Conservation (phyloP, 2,797 vertebrate genomes). For the Botia kubotai region DNA sequence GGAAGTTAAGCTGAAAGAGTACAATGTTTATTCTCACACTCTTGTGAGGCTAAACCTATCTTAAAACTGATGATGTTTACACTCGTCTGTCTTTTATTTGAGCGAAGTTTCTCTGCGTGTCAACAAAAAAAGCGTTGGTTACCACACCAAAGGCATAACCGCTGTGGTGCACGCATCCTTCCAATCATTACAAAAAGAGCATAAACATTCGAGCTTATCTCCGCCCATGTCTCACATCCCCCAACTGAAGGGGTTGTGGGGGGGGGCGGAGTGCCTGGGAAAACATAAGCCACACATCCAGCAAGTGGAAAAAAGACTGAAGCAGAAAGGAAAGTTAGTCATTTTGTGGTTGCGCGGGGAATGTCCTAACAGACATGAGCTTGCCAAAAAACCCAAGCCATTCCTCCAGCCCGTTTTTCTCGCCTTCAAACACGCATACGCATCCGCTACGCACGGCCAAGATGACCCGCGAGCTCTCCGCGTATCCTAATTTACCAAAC, state of each 20-base stretch:
- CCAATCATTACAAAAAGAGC: background rate
- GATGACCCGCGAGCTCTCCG: background rate
- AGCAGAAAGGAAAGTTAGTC: conserved; percentile 53
- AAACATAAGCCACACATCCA: conserved; percentile 48
- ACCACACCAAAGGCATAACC: conserved; percentile 4
- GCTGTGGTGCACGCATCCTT: background rate
- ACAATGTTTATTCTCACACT: background rate
- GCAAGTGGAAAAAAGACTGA: conserved; percentile 18
- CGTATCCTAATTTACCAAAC: conserved; percentile 12
- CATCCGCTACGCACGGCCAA: background rate
- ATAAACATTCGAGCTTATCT: background rate
- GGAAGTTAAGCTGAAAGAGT: background rate
- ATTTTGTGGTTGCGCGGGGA: conserved; percentile 46
- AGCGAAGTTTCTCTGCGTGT: background rate
- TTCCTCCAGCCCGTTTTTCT: conserved; percentile 19
- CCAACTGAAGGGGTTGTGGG: background rate
- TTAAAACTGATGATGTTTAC: background rate
- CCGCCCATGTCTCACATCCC: conserved; percentile 5
- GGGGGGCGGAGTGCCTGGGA: conserved; percentile 33
- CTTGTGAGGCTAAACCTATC: background rate
- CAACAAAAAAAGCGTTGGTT: background rate
- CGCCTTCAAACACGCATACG: conserved; percentile 36
- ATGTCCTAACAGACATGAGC: conserved; percentile 40
- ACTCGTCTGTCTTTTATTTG: background rate
- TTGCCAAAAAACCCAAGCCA: conserved; percentile 40